These are phyloP conservation scores for Calephelis nemesis DNA, from an alignment of 1,140 invertebrate species.

Conservation along the genomic window DNA sequence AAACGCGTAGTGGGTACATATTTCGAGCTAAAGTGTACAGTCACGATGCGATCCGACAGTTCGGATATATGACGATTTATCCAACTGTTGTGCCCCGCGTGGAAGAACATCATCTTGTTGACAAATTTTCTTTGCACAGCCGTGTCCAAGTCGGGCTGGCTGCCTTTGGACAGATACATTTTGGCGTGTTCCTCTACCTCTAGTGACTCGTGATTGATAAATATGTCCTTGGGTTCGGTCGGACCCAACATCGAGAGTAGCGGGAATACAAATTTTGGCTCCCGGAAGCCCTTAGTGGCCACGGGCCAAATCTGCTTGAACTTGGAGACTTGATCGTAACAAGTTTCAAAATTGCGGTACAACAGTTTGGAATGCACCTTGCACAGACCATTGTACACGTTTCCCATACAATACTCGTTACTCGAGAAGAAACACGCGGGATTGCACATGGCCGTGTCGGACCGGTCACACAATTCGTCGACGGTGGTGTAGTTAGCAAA, in stretches of 20 bases:
- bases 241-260: conserved; percentile 13
- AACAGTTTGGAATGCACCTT: conserved; percentile 19
- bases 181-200: conserved; percentile 16
- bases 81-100: conserved; percentile 18
- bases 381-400: conserved; percentile 19
- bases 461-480: conserved; percentile 18
- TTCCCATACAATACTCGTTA: conserved; percentile 19
- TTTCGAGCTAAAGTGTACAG: conserved; percentile 16
- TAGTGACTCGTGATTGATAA: conserved; percentile 18
- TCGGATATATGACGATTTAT: conserved; percentile 19
- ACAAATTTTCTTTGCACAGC: conserved; percentile 14
- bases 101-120: conserved; percentile 19
- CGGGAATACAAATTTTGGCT: conserved; percentile 20
- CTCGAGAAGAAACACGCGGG: conserved; percentile 20
- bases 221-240: conserved; percentile 16
- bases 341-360: conserved; percentile 15
- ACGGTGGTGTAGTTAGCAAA: conserved; percentile 16
- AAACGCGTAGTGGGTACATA: conserved; percentile 14
- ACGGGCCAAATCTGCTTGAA: conserved; percentile 19
- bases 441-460: conserved; percentile 6
- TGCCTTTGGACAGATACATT: conserved; percentile 14
- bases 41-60: conserved; percentile 19
- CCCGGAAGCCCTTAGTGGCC: conserved; percentile 14
- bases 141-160: conserved; percentile 18
- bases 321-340: conserved; percentile 18